Conservation (phyloP, 2,797 vertebrate species). For the Psittacula echo region DNA sequence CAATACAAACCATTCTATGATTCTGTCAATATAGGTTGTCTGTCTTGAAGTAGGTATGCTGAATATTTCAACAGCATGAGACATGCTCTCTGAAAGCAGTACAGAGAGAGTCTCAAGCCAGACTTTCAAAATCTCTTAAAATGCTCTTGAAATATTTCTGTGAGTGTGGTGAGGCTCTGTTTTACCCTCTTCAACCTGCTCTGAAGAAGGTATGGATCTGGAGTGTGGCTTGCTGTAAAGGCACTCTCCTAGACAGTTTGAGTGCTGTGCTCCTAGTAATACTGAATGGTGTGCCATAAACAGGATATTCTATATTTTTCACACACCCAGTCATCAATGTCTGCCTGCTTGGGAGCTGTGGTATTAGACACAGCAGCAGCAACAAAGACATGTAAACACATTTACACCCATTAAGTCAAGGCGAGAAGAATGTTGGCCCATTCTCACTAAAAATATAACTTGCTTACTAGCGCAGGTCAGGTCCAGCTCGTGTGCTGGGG, state of each 20-base stretch:
- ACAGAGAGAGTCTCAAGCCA: neutral
- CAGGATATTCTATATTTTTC: neutral
- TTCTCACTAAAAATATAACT: neutral
- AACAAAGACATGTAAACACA: neutral
- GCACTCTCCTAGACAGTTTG: neutral
- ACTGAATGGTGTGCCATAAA: neutral
- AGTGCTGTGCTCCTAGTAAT: neutral
- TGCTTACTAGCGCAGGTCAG: neutral
- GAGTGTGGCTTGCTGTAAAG: neutral
- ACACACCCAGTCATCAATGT: constrained; percentile 21
- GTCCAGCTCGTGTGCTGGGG: neutral
- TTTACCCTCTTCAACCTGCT: neutral
- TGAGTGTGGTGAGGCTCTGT: neutral
- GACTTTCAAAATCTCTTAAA: neutral
- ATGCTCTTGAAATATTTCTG: neutral
- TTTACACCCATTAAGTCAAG: constrained; percentile 6
- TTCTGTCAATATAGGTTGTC: neutral
- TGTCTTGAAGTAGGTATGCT: neutral
- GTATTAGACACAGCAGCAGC: neutral
- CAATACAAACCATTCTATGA: neutral
- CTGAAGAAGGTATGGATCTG: neutral
- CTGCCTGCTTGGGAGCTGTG: constrained; percentile 41
- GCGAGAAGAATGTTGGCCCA: constrained; percentile 8
- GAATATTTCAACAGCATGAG: neutral
- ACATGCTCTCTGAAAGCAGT: neutral